phyloP scores from a whole-genome alignment of 2,888 invertebrate species.

The Thera obeliscata region DNA sequence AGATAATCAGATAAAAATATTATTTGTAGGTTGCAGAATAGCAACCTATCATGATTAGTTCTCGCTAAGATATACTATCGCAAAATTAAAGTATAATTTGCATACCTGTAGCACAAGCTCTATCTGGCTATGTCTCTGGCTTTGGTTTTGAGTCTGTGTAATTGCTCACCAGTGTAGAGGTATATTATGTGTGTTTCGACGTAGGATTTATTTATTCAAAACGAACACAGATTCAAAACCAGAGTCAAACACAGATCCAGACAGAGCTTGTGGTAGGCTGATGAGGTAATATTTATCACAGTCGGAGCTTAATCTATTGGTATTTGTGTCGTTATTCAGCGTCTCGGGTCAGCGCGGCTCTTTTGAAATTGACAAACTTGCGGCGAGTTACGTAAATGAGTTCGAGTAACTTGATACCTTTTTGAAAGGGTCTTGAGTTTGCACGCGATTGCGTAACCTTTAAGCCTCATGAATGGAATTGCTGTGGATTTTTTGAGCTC shows the following conservation, averaged over 20 bases:
- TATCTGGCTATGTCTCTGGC: too few species aligned
- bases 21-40: too few species aligned
- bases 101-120: too few species aligned
- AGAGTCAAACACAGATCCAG: too few species aligned
- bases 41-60: too few species aligned
- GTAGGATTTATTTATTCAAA: too few species aligned
- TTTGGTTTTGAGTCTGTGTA: too few species aligned
- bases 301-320: slow-evolving; percentile 1
- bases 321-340: slow-evolving; percentile 13
- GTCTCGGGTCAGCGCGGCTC: slow-evolving; percentile 27
- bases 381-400: slow-evolving; percentile 26
- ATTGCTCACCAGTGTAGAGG: too few species aligned
- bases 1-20: too few species aligned
- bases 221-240: too few species aligned
- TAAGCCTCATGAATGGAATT: background rate
- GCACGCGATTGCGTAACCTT: slow-evolving; percentile 10
- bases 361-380: slow-evolving; percentile 34
- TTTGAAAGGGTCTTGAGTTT: slow-evolving; percentile 19
- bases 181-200: too few species aligned
- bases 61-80: background rate
- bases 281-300: background rate
- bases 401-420: slow-evolving; percentile 25
- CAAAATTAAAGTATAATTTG: background rate
- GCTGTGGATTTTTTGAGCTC: background rate
- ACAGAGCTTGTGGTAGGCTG: too few species aligned